Base-by-base conservation (phyloP, 1,140 invertebrate genomes). In the Diachasma alloeum region DNA sequence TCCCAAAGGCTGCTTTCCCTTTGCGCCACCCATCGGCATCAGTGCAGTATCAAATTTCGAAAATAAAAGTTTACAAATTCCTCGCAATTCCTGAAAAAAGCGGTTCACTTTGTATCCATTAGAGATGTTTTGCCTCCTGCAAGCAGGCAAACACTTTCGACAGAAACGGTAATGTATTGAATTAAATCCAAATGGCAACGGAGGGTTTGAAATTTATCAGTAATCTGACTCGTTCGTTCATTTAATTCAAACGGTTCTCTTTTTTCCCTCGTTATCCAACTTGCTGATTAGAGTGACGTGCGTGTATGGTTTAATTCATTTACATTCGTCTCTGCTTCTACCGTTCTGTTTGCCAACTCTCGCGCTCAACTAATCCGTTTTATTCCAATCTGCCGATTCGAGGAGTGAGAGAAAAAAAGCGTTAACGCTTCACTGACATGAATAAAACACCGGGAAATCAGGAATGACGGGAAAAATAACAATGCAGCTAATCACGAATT, bases 271-370 rank as follows among this genome's bases (percentile, higher is more conserved):
- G 59, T 63, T 63, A 63, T 63, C 24, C 59, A 63, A 63, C 59
- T 63, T 63, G 19, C 42, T 75, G 48, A 75, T 75, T 75, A 75
- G 68, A 75, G 68, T 24, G 42, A 63, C 66, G 73, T 75, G 73
- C 59, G 59, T 66, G 37, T 26, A 66, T n/a, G 31, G 42, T 75
- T 67, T 75, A 70, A 75, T 75, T 70, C 67, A 75, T 75, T 75
- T 75, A 69, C 42, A 75, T 75, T 53, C 31, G 36, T 48, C 46
- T 15, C 48, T 22, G 66, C 36, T 59, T 17, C 44, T 69, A 8
- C 39, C 22, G 56, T 37, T 63, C 59, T 70, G 74, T 75, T 75
- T 75, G 74, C 74, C 74, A 75, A 69, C 46, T 70, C 74, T 69
- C 67, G 44, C 59, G 19, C 48, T 42, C 74, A 26, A 37, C 46